Evolutionary conservation across 2,888 invertebrate genomes (phyloP), one percentile per base, ranked within the genome.

Genomic region (Mythimna pallens): DNA sequence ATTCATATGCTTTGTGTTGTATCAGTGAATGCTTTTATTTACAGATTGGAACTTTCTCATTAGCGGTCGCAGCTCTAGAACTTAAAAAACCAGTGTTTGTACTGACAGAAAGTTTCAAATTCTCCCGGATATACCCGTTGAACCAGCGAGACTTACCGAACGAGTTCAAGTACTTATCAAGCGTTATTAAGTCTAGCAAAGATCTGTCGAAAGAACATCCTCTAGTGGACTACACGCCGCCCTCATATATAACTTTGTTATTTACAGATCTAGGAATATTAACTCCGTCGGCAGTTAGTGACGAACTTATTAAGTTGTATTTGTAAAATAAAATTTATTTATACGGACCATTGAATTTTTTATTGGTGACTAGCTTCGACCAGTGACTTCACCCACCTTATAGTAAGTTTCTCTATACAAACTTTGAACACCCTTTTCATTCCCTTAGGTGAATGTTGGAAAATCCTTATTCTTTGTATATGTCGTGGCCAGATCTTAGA

Each of bases 61-160:
- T 99, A 96, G 98, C 98, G 6, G 97, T 99, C 87, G 98, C 98
- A 90, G 99, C 99, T 0, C 97, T 97, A 80, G 98, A 98, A 95
- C 97, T 99, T 94, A 99, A 99, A 89, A 99, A 99, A 91, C 99
- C 99, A 0, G 98, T 99, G 70, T 99, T 99, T 93, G 99, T 99
- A 0, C 96, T 99, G 34, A 98, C 99, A 0, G 99, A 99, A 93
- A 99, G 99, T 92, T 99, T 99, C 92, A 99, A 99, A 94, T 99
- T 99, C 95, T 98, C 99, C 0, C 97, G 99, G 78, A 97, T 99
- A 79, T 99, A 98, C 94, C 99, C 99, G 0, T 95, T 99, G 14
- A 99, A 99, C 94, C 99, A 99, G 91, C 97, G 97, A 67, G 99
- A 99, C 93, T 93, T 99, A 55, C 99, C 99, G 0, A 97, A 98